These are phyloP conservation scores for Gortyna flavago DNA, from an alignment of 2,888 invertebrate species.

Conservation along the genomic window DNA sequence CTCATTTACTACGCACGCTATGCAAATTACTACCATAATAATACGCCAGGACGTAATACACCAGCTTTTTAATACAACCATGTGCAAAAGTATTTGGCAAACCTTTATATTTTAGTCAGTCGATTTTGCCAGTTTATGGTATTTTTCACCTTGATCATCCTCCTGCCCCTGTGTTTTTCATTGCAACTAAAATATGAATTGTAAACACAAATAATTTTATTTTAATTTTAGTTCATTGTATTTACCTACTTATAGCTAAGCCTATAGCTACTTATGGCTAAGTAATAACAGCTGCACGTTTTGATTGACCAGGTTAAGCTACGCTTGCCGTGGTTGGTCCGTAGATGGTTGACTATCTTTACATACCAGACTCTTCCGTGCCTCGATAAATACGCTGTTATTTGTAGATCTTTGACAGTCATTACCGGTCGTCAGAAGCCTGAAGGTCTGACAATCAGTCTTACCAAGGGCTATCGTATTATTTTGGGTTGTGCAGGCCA, in stretches of 20 bases:
- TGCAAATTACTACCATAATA: conserved; percentile 57
- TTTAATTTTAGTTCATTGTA: neutral
- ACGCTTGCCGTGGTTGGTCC: neutral
- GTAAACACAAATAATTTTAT: neutral
- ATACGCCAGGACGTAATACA: conserved; percentile 49
- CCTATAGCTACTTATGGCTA: no score
- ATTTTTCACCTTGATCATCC: neutral
- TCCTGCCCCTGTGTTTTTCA: neutral
- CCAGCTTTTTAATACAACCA: conserved; percentile 32
- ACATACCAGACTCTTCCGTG: neutral
- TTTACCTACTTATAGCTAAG: no score
- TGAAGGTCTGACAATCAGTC: neutral
- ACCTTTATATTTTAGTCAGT: neutral
- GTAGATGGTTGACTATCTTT: neutral
- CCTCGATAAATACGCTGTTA: neutral
- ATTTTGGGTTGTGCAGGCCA: neutral
- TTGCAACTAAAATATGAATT: neutral
- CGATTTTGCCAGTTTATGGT: neutral
- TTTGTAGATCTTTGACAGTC: neutral
- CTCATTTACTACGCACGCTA: conserved; percentile 62
- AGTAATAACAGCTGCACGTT: neutral
- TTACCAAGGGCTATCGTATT: neutral
- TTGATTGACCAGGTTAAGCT: neutral
- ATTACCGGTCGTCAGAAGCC: neutral
- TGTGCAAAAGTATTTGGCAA: conserved; percentile 31